Base-by-base conservation (phyloP, 2,888 invertebrate genomes). In the Ophion ventricosus region DNA sequence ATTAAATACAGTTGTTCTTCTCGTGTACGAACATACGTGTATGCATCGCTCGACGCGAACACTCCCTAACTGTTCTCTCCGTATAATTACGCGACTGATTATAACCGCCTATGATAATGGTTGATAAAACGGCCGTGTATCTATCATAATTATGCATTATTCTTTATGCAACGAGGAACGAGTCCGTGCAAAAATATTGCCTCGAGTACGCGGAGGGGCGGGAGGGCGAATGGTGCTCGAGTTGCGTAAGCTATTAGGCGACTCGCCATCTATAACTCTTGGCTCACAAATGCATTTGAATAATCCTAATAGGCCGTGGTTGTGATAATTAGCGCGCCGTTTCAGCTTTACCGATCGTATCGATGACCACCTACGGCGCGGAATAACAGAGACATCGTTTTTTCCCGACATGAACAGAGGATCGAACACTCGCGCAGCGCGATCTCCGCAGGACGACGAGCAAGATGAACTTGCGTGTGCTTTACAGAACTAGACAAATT, bases 1-100 rank as follows among this genome's bases (percentile, higher is more conserved):
- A 40, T 64, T 64, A 79, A 72, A 76, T 72, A 79, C 79, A 49
- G 66, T 72, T 76, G 80, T 80, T 10, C 40, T 43, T 43, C 14
- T 43, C 14, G 43, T 14, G 43, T 43, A 43, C 10, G 10, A 0
- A 2, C 43, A 14, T 43, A 43, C 43, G 14, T 11, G 43, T 43
- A 43, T 11, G 57, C 17, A 25, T 10, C 26, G 23, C 64, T 25
- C n/a, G n/a, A 49, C 14, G 23, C n/a, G 25, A 23, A 79, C 29
- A 64, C 70, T 79, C 75, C 75, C 57, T 67, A 20, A 35, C 29
- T n/a, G 10, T 40, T 76, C 57, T 57, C 40, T 49, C 76, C 54
- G 25, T 81, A 82, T 35, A 35, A 78, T 78, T 78, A 78, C 57
- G 56, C 67, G 78, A 67, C 78, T 54, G 10, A 73, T 59, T 82